Evolutionary conservation across 2,797 vertebrate genomes (phyloP), one percentile per base, ranked within the genome.

Genomic region (Crax fasciolata): DNA sequence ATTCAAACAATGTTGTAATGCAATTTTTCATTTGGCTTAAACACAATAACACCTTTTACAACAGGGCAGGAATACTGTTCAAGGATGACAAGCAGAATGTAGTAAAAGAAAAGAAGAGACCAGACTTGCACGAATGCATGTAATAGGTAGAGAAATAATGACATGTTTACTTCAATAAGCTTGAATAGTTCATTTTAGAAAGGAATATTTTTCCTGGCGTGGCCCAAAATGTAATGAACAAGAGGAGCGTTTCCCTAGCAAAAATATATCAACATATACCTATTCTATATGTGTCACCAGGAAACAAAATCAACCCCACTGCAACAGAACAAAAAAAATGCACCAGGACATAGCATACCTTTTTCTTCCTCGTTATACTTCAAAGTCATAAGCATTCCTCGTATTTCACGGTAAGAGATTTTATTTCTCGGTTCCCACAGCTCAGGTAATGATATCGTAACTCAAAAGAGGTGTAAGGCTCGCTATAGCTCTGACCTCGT

Each of bases 391-490:
- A 96, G 80, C 71, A 87, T 48, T 82, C 49, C 78, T 91, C 76
- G 54, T 95, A 87, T 94, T 96, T 97, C 93, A 96, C 0, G 0
- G 76, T 85, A 95, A 95, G 94, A 88, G 94, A 67, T 92, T 97
- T 97, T 96, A 96, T 89, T 96, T 95, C 87, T 93, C 59, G 49
- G 54, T 80, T 94, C 82, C 84, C 4, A 43, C 89, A 84, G 95
- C 96, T 94, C 93, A 91, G 71, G 89, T 97, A 97, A 97, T 96
- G 95, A 94, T 95, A 97, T 82, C 87, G 1, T 97, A 97, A 97
- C 73, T 97, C 96, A 97, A 43, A 91, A 84, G 70, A 51, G 54
- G 63, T 92, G 27, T 88, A 84, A 89, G 62, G 78, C 94, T 91
- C 1, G 1, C 87, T 90, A 75, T 9, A 68, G 90, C 73, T 96